Evolutionary conservation across 2,888 invertebrate genomes (phyloP).

Genomic region (Amphimallon solstitiale): DNA sequence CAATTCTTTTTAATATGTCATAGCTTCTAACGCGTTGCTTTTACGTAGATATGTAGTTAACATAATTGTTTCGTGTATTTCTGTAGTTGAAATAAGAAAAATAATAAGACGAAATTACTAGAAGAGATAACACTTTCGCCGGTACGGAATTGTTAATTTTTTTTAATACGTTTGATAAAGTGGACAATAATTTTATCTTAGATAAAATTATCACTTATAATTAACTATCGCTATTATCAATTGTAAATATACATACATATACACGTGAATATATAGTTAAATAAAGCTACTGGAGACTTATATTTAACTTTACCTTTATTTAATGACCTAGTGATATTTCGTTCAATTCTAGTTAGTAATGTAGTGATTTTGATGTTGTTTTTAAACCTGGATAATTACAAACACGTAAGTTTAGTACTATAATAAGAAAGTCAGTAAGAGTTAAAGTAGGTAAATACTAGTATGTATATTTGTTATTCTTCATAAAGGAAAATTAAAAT

Average conservation of each 20-base stretch:
- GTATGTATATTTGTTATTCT: too few species aligned
- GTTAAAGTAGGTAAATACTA: too few species aligned
- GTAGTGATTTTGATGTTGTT: background rate
- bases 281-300: background rate
- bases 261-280: conserved; percentile 7
- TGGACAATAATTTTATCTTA: conserved; percentile 11
- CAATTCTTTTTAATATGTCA: background rate
- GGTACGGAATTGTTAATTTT: too few species aligned
- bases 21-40: too few species aligned
- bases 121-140: too few species aligned
- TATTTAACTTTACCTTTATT: conserved; percentile 2
- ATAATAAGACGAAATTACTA: too few species aligned
- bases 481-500: too few species aligned
- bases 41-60: too few species aligned
- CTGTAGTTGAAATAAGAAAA: too few species aligned
- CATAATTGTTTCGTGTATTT: background rate
- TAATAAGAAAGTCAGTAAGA: too few species aligned
- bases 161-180: too few species aligned
- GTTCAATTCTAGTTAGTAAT: background rate
- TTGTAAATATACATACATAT: conserved; percentile 6
- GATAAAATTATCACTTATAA: conserved; percentile 10
- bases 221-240: conserved; percentile 3
- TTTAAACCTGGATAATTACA: background rate
- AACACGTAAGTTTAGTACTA: too few species aligned
- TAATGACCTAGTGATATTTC: background rate